Conservation (phyloP, 2,797 vertebrate species). For the Peromyscus melanophrys region DNA sequence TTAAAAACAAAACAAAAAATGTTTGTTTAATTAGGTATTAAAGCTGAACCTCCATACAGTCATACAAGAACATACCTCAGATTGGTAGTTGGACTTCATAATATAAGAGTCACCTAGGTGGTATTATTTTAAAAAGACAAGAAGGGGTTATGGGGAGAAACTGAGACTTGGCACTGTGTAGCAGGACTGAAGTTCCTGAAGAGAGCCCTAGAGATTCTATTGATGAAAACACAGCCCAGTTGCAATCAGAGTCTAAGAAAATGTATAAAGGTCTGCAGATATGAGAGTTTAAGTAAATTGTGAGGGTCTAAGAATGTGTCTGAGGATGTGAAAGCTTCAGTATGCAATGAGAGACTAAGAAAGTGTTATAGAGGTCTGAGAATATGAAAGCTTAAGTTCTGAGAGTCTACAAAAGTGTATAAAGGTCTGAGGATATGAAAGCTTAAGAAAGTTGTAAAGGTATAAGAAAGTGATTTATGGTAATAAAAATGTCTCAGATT, state of each 20-base stretch:
- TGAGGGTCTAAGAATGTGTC: no score
- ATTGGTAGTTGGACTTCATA: not conserved
- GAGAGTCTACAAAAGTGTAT: no score
- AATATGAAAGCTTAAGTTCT: no score
- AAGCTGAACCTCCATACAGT: not conserved
- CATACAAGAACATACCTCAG: not conserved
- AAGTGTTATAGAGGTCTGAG: no score
- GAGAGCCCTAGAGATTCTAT: not conserved
- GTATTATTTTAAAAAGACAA: not conserved
- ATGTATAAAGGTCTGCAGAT: not conserved
- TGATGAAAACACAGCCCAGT: not conserved
- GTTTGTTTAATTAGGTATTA: not conserved
- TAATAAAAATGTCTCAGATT: no score
- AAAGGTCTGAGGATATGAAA: no score
- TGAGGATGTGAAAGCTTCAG: no score
- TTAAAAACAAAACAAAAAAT: not conserved
- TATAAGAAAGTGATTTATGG: no score
- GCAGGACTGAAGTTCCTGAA: not conserved
- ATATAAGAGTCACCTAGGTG: not conserved
- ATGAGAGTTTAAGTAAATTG: not conserved
- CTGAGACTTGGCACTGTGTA: not conserved
- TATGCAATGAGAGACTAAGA: no score
- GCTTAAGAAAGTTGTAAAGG: no score
- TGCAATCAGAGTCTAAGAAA: not conserved
- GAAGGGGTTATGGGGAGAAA: not conserved